A percentile compares a stretch with the other conserved stretches of the same genome.
Conservation (phyloP, 1,140 invertebrate species). For the Agrypnia vestita region DNA sequence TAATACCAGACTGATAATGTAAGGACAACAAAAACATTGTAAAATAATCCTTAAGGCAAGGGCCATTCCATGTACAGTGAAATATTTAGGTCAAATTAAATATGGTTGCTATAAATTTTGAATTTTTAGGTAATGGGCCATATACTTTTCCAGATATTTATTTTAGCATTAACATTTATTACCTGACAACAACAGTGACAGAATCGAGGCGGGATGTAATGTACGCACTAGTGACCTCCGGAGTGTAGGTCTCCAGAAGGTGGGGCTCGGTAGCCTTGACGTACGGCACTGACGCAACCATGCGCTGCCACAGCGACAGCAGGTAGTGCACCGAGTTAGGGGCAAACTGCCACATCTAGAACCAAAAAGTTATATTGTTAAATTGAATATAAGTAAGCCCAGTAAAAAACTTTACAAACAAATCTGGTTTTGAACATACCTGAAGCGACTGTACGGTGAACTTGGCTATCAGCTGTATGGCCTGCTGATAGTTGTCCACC, state of each 20-base stretch:
- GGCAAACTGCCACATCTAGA: conserved; percentile 97
- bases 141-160: too few relatives aligned
- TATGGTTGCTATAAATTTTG: too few relatives aligned
- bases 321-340: conserved; percentile 98
- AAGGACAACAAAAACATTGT: too few relatives aligned
- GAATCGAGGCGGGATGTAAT: conserved; percentile 95
- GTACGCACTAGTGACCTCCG: conserved; percentile 96
- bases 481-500: conserved; percentile 95
- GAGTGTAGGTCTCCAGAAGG: conserved; percentile 95
- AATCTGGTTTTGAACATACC: conserved; percentile 65
- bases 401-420: neutral
- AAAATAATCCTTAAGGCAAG: too few relatives aligned
- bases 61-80: too few relatives aligned
- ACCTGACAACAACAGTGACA: conserved; percentile 89
- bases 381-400: too few relatives aligned
- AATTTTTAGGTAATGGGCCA: too few relatives aligned
- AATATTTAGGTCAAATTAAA: too few relatives aligned
- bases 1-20: too few relatives aligned
- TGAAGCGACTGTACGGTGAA: conserved; percentile 97
- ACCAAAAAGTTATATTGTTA: conserved; percentile 36
- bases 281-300: conserved; percentile 99
- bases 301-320: conserved; percentile 96
- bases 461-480: conserved; percentile 96
- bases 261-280: conserved; percentile 97
- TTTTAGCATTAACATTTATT: too few relatives aligned